Conservation (phyloP, 2,797 vertebrate species). For the Euthynnus affinis region DNA sequence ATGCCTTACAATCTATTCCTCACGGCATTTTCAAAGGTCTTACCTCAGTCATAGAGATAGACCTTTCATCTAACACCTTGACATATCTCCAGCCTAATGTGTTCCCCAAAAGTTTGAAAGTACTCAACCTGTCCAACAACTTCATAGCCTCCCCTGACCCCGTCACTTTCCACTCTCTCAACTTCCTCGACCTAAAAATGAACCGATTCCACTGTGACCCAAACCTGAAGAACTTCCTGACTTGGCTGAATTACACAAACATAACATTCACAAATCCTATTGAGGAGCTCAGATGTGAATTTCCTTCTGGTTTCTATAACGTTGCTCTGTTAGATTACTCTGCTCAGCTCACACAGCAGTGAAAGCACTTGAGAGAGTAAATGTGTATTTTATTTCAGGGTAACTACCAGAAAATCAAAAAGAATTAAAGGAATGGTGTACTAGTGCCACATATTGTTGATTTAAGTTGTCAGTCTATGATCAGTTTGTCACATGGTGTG, state of each 20-base stretch:
- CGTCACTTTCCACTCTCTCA: constrained; percentile 79
- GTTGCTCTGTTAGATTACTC: constrained; percentile 57
- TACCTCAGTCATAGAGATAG: constrained; percentile 80
- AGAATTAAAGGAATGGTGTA: background rate
- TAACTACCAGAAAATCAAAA: too few species aligned
- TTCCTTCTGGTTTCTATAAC: constrained; percentile 45
- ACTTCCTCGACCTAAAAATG: constrained; percentile 78
- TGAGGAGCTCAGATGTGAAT: constrained; percentile 76
- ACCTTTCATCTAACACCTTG: constrained; percentile 88
- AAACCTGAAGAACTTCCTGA: constrained; percentile 80
- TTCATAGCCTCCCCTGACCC: constrained; percentile 88
- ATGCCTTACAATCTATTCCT: constrained; percentile 86
- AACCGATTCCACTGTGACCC: constrained; percentile 88
- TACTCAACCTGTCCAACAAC: constrained; percentile 86
- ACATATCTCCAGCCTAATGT: constrained; percentile 76
- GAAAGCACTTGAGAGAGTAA: background rate
- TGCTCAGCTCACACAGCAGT: constrained; percentile 6
- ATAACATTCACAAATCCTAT: constrained; percentile 75
- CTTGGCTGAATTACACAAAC: constrained; percentile 87
- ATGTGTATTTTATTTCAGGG: background rate
- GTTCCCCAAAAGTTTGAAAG: constrained; percentile 84
- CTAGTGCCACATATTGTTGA: background rate
- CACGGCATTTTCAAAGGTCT: constrained; percentile 85
- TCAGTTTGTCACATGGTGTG: background rate
- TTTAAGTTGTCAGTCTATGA: background rate